Conservation (phyloP, 2,888 invertebrate genomes). For the Ligdia adustata region DNA sequence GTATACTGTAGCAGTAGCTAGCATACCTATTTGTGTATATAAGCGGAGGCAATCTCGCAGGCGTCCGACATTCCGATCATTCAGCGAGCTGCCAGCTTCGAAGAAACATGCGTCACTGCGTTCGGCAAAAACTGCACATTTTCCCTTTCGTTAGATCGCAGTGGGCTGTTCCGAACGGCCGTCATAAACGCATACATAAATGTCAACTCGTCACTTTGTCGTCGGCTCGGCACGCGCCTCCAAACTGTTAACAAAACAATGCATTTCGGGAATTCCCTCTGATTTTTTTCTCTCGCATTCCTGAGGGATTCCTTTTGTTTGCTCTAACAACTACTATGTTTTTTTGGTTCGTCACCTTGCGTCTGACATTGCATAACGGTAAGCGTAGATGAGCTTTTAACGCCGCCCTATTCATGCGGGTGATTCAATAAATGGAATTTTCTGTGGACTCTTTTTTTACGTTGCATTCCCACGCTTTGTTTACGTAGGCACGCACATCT, state of each 20-base stretch:
- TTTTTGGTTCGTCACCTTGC: slow-evolving; percentile 52
- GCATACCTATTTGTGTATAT: neutral
- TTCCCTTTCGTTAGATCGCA: slow-evolving; percentile 75
- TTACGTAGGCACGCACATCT: too few relatives aligned
- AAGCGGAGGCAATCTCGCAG: slow-evolving; percentile 46
- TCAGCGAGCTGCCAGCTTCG: slow-evolving; percentile 55
- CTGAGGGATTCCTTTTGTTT: slow-evolving; percentile 83
- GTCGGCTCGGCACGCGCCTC: slow-evolving; percentile 53
- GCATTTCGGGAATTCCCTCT: slow-evolving; percentile 80
- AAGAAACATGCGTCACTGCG: slow-evolving; percentile 67
- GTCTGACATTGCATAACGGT: slow-evolving; percentile 67
- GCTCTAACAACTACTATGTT: slow-evolving; percentile 65
- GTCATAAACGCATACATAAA: slow-evolving; percentile 64
- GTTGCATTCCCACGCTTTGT: slow-evolving; percentile 4
- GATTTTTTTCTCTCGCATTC: slow-evolving; percentile 80
- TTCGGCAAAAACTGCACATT: slow-evolving; percentile 73
- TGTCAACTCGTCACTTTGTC: slow-evolving; percentile 46
- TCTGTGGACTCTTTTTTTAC: slow-evolving; percentile 7
- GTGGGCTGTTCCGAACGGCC: slow-evolving; percentile 51
- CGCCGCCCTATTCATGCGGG: slow-evolving; percentile 37
- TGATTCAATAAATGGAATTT: slow-evolving; percentile 22
- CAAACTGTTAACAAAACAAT: slow-evolving; percentile 81
- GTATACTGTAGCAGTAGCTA: neutral
- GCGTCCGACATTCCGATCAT: slow-evolving; percentile 58
- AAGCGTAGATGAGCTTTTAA: slow-evolving; percentile 47